A percentile compares a stretch with the other conserved stretches of the same genome.
These are phyloP conservation scores for Acanthurus tractus DNA, from an alignment of 2,797 vertebrate genomes.

Conservation along the genomic window DNA sequence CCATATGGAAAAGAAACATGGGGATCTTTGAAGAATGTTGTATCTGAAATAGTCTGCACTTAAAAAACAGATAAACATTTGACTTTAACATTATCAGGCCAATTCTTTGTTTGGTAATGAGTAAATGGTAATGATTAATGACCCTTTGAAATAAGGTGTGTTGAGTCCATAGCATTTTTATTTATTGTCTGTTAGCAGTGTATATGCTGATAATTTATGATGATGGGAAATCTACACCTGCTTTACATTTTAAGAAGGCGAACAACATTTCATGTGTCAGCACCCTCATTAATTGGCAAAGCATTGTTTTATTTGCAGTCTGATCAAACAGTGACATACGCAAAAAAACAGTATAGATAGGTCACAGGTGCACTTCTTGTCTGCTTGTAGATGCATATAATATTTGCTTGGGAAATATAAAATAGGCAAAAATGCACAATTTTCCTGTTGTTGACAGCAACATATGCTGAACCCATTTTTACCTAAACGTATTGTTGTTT, in stretches of 20 bases:
- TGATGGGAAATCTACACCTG: constrained; percentile 6
- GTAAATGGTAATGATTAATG: neutral
- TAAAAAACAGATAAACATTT: neutral
- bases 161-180: neutral
- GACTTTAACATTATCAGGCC: neutral
- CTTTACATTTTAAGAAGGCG: constrained; percentile 12
- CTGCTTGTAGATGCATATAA: too few relatives aligned
- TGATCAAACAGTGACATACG: constrained; percentile 1
- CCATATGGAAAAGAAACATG: neutral
- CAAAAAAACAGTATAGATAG: neutral
- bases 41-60: neutral
- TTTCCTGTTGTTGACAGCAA: neutral
- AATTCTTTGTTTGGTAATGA: neutral
- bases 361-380: too few relatives aligned
- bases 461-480: neutral
- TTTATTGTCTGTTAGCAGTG: neutral
- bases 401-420: neutral
- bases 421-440: neutral
- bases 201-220: neutral
- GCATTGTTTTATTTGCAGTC: constrained; percentile 15
- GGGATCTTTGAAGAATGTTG: neutral
- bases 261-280: constrained; percentile 8
- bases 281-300: neutral
- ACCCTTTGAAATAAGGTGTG: neutral
- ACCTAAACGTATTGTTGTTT: neutral